These are phyloP conservation scores for Muntiacus reevesi DNA, from an alignment of 2,113 vertebrate species.

Conservation along the genomic window DNA sequence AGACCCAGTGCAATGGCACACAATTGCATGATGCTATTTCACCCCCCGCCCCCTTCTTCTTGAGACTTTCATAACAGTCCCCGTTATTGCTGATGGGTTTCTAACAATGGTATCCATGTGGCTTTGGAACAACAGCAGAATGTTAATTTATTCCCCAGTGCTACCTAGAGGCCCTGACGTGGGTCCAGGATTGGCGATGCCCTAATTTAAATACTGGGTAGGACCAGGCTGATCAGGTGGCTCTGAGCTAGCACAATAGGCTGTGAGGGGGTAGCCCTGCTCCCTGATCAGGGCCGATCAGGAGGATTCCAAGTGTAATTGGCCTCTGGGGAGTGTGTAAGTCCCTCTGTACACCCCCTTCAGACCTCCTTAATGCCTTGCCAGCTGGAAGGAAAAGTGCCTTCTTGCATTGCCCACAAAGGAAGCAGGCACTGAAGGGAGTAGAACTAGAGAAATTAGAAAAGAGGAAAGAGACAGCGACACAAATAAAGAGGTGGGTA, in stretches of 20 bases:
- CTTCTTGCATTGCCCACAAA: conserved; percentile 73
- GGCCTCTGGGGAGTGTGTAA: conserved; percentile 77
- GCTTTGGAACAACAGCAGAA: conserved; percentile 83
- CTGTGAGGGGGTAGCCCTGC: conserved; percentile 56
- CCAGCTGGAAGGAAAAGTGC: conserved; percentile 81
- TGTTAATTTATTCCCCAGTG: conserved; percentile 85
- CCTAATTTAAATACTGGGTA: conserved; percentile 84
- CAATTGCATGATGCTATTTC: conserved; percentile 77
- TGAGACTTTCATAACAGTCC: conserved; percentile 74
- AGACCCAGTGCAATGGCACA: conserved; percentile 75
- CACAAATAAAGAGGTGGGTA: conserved; percentile 53
- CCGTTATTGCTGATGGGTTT: conserved; percentile 81
- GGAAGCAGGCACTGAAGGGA: conserved; percentile 62
- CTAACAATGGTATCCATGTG: conserved; percentile 83
- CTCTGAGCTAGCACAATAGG: conserved; percentile 78
- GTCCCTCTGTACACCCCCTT: conserved; percentile 79
- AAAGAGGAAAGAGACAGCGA: conserved; percentile 64
- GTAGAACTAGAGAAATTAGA: conserved; percentile 56
- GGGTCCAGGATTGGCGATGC: conserved; percentile 77
- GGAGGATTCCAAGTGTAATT: conserved; percentile 84
- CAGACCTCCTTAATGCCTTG: conserved; percentile 81
- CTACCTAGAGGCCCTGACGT: conserved; percentile 80
- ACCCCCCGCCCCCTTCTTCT: conserved; percentile 67
- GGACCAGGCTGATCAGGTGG: conserved; percentile 82
- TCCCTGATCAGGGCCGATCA: conserved; percentile 79